Evolutionary conservation across 2,113 vertebrate genomes (phyloP), one percentile per base, ranked within the genome.

Genomic region (Epinephelus moara): DNA sequence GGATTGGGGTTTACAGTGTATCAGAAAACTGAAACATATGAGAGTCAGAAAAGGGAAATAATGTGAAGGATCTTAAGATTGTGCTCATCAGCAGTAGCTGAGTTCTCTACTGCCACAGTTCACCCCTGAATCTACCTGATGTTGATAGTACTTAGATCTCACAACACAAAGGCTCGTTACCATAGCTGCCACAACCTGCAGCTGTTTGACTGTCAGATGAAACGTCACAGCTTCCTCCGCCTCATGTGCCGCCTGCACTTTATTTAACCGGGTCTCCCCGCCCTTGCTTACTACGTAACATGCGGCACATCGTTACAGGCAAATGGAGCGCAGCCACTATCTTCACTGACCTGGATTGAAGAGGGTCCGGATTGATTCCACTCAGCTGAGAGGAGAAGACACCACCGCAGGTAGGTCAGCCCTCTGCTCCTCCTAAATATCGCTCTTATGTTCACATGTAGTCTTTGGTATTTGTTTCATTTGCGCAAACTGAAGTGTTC

Each of bases 271-370:
- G 40, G 12, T 33, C 13, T 72, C 81, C 50, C 62, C 78, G 63
- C 82, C 82, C 70, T 14, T 10, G 18, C 27, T 72, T 11, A 2
- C 69, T 69, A 82, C 86, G 82, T 79, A 56, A 82, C 70, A 74
- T 70, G 82, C 82, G 70, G 78, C 53, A 64, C 74, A 33, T 75
- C 78, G n/a, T 67, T 56, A 13, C 25, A 23, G 27, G 25, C 78
- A 18, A 79, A 85, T 59, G 33, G 64, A 82, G 60, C 72, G 42
- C 37, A 71, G 45, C 63, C n/a, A 13, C 57, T 70, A 14, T 81
- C 52, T 82, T 7, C 78, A 62, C 66, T 78, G 86, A 82, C 60
- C 82, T 85, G 82, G 45, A 84, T 77, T 21, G n/a, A 53, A 42
- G 62, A 59, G 68, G 67, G 9, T 84, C 66, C 25, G 64, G 42